Percentiles rank a stretch among this genome's conserved stretches.
These are phyloP conservation scores for Tetragonula carbonaria DNA, from an alignment of 2,888 invertebrate genomes.

Conservation along the genomic window DNA sequence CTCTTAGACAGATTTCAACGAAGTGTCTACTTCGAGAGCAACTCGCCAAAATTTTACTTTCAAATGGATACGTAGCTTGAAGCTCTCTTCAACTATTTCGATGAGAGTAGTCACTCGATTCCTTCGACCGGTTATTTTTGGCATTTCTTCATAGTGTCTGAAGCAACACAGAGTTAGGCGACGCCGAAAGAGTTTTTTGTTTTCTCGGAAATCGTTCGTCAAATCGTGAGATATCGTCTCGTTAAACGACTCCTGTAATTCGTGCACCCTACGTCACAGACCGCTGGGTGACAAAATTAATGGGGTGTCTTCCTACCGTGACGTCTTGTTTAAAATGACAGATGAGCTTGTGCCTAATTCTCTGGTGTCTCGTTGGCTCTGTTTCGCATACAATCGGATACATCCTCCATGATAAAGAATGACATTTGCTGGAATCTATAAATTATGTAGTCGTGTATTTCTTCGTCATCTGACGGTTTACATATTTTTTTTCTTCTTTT, in stretches of 20 bases:
- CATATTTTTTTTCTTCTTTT: neutral
- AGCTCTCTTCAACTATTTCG: neutral
- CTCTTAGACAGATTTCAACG: too few relatives aligned
- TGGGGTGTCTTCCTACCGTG: constrained; percentile 64
- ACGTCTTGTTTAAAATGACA: constrained; percentile 80
- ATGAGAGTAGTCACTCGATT: neutral
- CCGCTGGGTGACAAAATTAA: constrained; percentile 77
- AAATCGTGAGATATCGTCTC: constrained; percentile 75
- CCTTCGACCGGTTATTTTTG: constrained; percentile 53
- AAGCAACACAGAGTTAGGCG: constrained; percentile 23
- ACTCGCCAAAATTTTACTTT: too few relatives aligned
- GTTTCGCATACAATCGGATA: constrained; percentile 66
- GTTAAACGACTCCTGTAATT: constrained; percentile 75
- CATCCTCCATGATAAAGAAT: constrained; percentile 42
- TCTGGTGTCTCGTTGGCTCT: constrained; percentile 39
- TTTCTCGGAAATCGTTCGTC: constrained; percentile 79
- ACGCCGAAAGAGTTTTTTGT: constrained; percentile 57
- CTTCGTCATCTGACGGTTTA: neutral
- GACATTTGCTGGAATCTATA: constrained; percentile 8
- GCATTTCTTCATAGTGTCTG: constrained; percentile 22
- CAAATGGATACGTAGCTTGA: neutral
- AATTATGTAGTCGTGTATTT: constrained; percentile 3
- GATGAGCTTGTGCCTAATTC: constrained; percentile 63
- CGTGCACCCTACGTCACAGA: constrained; percentile 43
- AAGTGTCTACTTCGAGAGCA: too few relatives aligned